Evolutionary conservation across 2,113 vertebrate genomes (phyloP).

Genomic region (Nothoprocta pentlandii): DNA sequence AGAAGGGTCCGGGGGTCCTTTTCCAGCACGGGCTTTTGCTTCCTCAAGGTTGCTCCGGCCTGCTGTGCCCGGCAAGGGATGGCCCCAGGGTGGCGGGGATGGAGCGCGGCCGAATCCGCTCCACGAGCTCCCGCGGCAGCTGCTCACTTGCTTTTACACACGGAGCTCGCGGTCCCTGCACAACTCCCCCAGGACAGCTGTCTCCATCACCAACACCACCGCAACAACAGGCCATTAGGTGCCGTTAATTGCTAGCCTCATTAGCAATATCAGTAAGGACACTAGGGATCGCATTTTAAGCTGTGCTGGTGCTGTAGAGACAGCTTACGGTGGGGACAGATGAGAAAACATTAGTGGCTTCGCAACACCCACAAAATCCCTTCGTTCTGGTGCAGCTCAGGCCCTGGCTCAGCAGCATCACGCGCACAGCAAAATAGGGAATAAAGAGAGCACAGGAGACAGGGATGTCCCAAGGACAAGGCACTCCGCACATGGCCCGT

Average conservation of each 20-base stretch:
- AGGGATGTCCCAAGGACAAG: background rate
- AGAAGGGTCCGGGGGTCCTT: background rate
- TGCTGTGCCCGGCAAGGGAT: background rate
- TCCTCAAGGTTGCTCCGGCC: background rate
- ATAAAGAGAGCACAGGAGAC: background rate
- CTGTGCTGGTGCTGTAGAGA: background rate
- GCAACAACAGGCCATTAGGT: conserved; percentile 48
- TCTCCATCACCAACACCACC: conserved; percentile 49
- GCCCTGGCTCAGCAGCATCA: background rate
- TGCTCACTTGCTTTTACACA: conserved; percentile 53
- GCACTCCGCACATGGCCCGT: rapidly evolving
- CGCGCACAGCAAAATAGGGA: background rate
- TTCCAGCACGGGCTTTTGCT: background rate
- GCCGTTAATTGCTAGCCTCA: conserved; percentile 67
- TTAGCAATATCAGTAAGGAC: conserved; percentile 42
- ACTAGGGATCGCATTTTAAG: conserved; percentile 25
- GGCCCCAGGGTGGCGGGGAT: background rate
- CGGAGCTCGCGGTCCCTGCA: conserved; percentile 37
- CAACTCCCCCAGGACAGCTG: conserved; percentile 46
- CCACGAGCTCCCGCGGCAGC: conserved; percentile 17
- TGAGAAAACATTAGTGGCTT: background rate
- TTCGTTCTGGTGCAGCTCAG: background rate
- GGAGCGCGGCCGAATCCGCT: no score
- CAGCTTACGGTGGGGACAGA: background rate
- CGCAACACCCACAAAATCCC: background rate